Evolutionary conservation across 2,797 vertebrate species (phyloP), one percentile per base, ranked within the genome.

Genomic region (Taenioides sp.): DNA sequence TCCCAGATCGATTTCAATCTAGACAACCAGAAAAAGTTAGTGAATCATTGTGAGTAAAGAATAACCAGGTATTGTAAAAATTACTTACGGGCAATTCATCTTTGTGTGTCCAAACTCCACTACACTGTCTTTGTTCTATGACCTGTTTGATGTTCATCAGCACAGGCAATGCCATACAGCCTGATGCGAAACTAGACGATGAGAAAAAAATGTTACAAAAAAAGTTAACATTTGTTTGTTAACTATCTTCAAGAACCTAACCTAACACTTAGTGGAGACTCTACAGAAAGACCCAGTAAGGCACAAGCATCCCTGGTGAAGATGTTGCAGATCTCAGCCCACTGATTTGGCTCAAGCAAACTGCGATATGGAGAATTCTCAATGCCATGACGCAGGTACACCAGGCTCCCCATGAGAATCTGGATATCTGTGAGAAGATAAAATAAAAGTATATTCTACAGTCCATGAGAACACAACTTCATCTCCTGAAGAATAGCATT

Each of bases 71-170:
- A 22, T 3, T 55, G 18, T 25, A 27, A 7, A 49, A 57, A 67
- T 22, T 47, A 84, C 90, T 94, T 82, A 97, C 96, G 64, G 96
- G 96, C 69, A 97, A 81, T 79, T 97, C 96, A 0, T 97, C 95
- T 90, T 96, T 96, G 81, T 97, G 96, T 31, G 95, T 96, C 96
- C 96, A 97, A 65, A 97, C 95, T 0, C 96, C 95, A 0, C 95
- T 94, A 88, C 95, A 97, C 83, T 96, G 96, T 77, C 95, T 92
- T 92, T 97, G 96, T 79, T 96, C 95, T 2, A 97, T 96, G 87
- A 96, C 96, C 70, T 96, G 95, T 82, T 96, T 97, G 88, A 97
- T 96, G 91, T 97, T 97, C 96, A 96, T 96, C 80, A 97, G 90
- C 76, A 96, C 95, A 0, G 96, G 96, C 77, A 97, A 86, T 0